A percentile compares a stretch with the other conserved stretches of the same genome.
phyloP scores from a whole-genome alignment of 2,888 invertebrate genomes.

The Ypsolopha sequella region DNA sequence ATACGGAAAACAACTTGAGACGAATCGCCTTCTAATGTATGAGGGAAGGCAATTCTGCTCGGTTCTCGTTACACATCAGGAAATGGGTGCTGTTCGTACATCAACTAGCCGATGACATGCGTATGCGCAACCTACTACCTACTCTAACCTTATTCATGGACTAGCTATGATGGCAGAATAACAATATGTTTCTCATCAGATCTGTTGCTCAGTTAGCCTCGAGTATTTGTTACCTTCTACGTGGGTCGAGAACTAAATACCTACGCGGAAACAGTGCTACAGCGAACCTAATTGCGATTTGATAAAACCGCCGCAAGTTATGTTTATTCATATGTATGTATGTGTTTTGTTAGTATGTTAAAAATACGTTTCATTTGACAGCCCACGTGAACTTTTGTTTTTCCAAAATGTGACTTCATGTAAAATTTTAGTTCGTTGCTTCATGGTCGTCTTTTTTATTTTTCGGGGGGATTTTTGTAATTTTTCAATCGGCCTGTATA shows the following conservation, averaged over 20 bases:
- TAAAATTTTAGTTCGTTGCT: too few relatives aligned
- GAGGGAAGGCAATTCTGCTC: too few relatives aligned
- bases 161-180: constrained; percentile 36
- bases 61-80: not conserved
- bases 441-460: too few relatives aligned
- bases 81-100: not conserved
- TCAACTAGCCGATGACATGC: not conserved
- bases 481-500: too few relatives aligned
- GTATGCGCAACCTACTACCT: not conserved
- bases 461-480: too few relatives aligned
- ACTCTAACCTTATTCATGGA: constrained; percentile 18
- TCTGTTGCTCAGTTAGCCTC: constrained; percentile 23
- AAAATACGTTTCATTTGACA: too few relatives aligned
- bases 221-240: constrained; percentile 27
- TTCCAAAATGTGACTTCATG: too few relatives aligned
- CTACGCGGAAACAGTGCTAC: constrained; percentile 45
- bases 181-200: constrained; percentile 31
- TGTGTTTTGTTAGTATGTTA: too few relatives aligned
- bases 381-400: too few relatives aligned
- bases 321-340: too few relatives aligned
- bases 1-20: not conserved
- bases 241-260: constrained; percentile 56
- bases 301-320: not conserved
- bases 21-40: not conserved
- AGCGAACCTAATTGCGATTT: not conserved